A percentile compares a stretch with the other conserved stretches of the same genome.
Evolutionary conservation across 2,888 invertebrate genomes (phyloP).

Genomic region (Podabrus alpinus): DNA sequence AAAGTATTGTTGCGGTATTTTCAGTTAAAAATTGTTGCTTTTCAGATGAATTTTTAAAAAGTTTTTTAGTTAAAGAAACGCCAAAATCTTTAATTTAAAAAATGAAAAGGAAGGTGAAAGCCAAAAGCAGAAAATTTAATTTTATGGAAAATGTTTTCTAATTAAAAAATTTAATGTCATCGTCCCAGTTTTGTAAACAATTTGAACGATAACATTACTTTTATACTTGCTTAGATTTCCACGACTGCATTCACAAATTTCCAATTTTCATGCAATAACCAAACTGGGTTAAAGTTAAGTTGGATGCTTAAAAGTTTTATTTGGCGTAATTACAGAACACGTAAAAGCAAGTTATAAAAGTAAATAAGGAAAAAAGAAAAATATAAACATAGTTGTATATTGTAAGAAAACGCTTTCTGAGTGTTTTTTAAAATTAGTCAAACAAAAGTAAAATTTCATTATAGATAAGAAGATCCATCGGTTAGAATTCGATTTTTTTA

Average conservation of each 20-base stretch:
- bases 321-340: not conserved
- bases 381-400: not conserved
- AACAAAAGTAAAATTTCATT: not conserved
- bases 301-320: not conserved
- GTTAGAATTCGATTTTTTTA: not conserved
- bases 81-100: not conserved
- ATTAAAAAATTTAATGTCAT: not conserved
- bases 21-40: conserved; percentile 11
- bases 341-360: not conserved
- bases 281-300: not conserved
- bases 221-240: conserved; percentile 32
- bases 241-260: not conserved
- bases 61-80: conserved; percentile 14
- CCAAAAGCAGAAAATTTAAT: not conserved
- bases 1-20: conserved; percentile 13
- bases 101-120: not conserved
- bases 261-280: not conserved
- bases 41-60: conserved; percentile 8
- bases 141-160: not conserved
- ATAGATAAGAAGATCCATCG: not conserved
- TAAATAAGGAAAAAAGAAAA: not conserved
- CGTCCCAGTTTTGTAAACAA: not conserved
- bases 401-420: not conserved
- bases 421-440: not conserved
- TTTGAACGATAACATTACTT: conserved; percentile 28